Base-by-base conservation (phyloP, 1,140 invertebrate species). In the Palaemon carinicauda region DNA sequence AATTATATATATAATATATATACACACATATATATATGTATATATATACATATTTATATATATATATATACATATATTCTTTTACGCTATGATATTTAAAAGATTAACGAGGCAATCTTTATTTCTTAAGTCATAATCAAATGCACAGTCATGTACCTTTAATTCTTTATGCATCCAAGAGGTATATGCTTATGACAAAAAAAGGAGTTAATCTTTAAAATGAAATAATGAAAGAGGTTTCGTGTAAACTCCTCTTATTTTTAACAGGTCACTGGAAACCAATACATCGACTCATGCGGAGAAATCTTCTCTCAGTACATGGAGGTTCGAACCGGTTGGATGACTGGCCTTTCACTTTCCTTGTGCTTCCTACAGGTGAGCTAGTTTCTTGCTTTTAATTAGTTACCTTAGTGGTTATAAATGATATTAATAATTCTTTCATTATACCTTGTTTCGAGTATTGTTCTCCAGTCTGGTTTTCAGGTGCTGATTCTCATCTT, bases 241-340 rank as follows among this genome's bases (percentile, higher is more conserved):
- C 41, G 15, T 33, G 65, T 0, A 12, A 19, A 7, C 14, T 41
- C 50, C 15, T 29, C 65, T 19, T 24, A 19, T 17, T 19, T 27
- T 31, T 19, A 1, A 29, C 79, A 89, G 89, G 95, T 97, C 1
- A 97, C 95, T 7, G 96, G 96, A 65, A 97, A 97, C 91, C 95
- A 96, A 14, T 97, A 95, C 91, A 96, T 95, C 91, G 94, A 97
- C 89, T 96, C 96, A 17, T 97, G 96, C 90, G 95, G 96, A 0
- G 95, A 96, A 81, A 95, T 96, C 91, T 91, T 97, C 80, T 96
- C 96, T 14, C 96, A 95, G 94, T 96, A 95, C 91, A 92, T 97
- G 82, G 96, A 97, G 90, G 94, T 94, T 69, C 95, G 95, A 90
- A 94, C 95, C n/a, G 94, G 94, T 12, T 97, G 96, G 96, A 92